Conservation (phyloP, 2,113 vertebrate genomes). For the Potamarius usumacintae region DNA sequence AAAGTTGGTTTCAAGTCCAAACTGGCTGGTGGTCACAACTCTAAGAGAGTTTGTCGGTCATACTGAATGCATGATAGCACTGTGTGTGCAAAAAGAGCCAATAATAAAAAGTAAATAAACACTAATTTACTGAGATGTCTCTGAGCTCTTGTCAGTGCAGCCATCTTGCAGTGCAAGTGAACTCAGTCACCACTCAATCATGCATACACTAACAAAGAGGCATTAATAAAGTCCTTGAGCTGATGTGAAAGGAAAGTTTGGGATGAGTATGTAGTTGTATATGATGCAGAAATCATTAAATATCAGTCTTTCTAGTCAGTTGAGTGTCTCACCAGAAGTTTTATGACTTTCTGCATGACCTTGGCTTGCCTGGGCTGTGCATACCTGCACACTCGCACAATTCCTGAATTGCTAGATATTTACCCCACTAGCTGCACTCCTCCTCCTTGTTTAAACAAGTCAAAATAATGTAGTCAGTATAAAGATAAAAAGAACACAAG, state of each 20-base stretch:
- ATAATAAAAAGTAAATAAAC: no score
- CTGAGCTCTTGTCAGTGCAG: no score
- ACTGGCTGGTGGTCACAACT: no score
- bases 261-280: conserved; percentile 41
- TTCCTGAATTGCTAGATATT: not conserved
- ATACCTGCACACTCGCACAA: conserved; percentile 11
- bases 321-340: conserved; percentile 61
- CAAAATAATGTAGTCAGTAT: not conserved
- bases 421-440: not conserved
- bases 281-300: conserved; percentile 68
- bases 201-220: conserved; percentile 23
- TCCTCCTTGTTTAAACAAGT: not conserved
- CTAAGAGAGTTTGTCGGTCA: no score
- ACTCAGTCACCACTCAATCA: not conserved
- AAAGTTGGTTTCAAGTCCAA: no score
- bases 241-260: conserved; percentile 11
- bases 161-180: no score
- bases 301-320: conserved; percentile 56
- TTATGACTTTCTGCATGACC: conserved; percentile 61
- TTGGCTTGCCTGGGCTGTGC: conserved; percentile 41
- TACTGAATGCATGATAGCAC: no score
- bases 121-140: no score
- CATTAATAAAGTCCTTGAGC: conserved; percentile 1
- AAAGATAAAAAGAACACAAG: not conserved
- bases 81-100: no score